A percentile compares a stretch with the other conserved stretches of the same genome.
Conservation (phyloP, 2,113 vertebrate species). For the Dascyllus trimaculatus region DNA sequence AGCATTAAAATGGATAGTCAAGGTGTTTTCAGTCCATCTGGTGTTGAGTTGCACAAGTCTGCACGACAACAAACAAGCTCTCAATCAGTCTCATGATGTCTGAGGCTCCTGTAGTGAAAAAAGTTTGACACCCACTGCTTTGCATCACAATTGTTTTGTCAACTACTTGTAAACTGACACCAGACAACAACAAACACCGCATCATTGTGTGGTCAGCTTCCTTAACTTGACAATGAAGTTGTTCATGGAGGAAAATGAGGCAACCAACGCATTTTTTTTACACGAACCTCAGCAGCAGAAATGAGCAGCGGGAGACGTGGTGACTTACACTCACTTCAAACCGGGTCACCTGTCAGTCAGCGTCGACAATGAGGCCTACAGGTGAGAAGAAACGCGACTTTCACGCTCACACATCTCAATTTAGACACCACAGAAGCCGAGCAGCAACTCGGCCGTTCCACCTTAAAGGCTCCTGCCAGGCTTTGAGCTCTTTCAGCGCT, state of each 20-base stretch:
- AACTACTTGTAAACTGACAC: too few species aligned
- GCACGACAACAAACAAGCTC: too few species aligned
- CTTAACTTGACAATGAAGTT: too few species aligned
- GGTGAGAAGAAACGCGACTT: slow-evolving; percentile 26
- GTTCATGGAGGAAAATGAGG: background rate
- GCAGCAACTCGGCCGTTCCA: slow-evolving; percentile 63
- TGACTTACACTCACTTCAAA: background rate
- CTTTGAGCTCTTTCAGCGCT: slow-evolving; percentile 15
- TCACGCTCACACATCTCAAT: slow-evolving; percentile 64
- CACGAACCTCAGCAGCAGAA: background rate
- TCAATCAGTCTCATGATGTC: too few species aligned
- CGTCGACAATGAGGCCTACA: slow-evolving; percentile 7
- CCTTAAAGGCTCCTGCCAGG: slow-evolving; percentile 80
- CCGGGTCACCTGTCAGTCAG: slow-evolving; percentile 1
- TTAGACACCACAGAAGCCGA: background rate
- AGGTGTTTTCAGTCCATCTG: too few species aligned
- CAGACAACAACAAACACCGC: too few species aligned
- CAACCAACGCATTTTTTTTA: background rate
- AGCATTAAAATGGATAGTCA: too few species aligned
- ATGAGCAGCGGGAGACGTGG: background rate
- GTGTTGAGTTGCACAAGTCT: too few species aligned
- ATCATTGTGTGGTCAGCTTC: too few species aligned
- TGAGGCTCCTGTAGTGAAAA: too few species aligned
- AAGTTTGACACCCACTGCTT: too few species aligned
- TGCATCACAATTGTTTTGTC: too few species aligned